Conservation (phyloP, 2,888 invertebrate species). For the Dasysyrphus albostriatus region DNA sequence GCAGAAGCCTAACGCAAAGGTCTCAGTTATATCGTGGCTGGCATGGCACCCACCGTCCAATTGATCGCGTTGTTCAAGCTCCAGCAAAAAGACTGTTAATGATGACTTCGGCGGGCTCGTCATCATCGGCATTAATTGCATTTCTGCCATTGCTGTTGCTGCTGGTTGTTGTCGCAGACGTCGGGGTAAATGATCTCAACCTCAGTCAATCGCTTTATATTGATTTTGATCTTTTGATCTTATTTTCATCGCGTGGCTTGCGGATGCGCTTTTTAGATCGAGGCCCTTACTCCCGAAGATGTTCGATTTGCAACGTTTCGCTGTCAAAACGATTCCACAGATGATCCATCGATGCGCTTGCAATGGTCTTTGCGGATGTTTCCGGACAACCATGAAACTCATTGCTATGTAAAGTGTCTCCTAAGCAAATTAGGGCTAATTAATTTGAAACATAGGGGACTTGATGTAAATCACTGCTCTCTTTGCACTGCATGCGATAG, state of each 20-base stretch:
- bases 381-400: conserved; percentile 77
- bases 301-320: conserved; percentile 75
- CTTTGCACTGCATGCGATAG: background rate
- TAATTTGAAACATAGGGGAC: conserved; percentile 76
- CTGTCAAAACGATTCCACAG: conserved; percentile 75
- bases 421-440: conserved; percentile 79
- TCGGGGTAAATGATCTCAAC: conserved; percentile 69
- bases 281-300: conserved; percentile 72
- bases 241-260: background rate
- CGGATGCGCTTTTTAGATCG: background rate
- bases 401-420: conserved; percentile 79
- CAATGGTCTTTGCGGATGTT: conserved; percentile 76
- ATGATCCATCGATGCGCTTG: conserved; percentile 53
- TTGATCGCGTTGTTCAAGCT: conserved; percentile 29
- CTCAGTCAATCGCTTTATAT: conserved; percentile 51
- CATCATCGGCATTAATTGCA: conserved; percentile 37
- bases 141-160: conserved; percentile 29
- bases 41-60: conserved; percentile 51
- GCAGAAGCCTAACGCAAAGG: conserved; percentile 39
- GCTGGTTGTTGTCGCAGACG: conserved; percentile 29
- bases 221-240: conserved; percentile 62
- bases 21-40: conserved; percentile 64
- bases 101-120: conserved; percentile 23
- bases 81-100: conserved; percentile 26
- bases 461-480: conserved; percentile 75